Conservation (phyloP, 2,797 vertebrate genomes). For the Mionectes olivaceus region DNA sequence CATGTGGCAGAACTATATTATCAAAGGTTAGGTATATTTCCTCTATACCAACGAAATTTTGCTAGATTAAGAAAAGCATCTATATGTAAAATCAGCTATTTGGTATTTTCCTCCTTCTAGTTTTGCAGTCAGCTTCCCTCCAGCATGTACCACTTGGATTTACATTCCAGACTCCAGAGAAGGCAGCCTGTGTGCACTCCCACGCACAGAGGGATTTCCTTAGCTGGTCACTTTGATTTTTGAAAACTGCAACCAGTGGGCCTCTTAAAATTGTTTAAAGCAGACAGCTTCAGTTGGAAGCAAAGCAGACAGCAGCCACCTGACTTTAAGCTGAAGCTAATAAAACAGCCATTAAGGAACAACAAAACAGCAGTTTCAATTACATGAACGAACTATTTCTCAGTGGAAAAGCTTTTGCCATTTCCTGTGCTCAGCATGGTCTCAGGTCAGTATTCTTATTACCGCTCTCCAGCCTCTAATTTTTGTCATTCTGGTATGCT, state of each 20-base stretch:
- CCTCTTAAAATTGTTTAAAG: background rate
- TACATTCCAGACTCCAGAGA: background rate
- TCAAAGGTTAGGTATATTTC: background rate
- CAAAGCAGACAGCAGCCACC: background rate
- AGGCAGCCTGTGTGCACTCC: accelerated
- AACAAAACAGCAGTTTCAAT: background rate
- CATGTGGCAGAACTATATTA: background rate
- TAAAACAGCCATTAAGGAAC: background rate
- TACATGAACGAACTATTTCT: background rate
- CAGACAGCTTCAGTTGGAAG: background rate
- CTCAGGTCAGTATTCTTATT: background rate
- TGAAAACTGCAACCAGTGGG: background rate
- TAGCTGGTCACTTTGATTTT: background rate
- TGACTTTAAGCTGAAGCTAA: background rate
- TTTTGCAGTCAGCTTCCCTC: background rate
- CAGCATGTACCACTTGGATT: background rate
- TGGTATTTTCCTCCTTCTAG: background rate
- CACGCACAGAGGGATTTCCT: background rate
- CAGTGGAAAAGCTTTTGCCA: background rate
- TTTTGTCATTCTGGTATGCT: background rate
- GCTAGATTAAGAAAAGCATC: background rate
- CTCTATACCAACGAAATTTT: background rate
- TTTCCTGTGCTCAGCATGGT: background rate
- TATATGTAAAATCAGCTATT: background rate
- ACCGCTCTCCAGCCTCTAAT: background rate